Percentiles rank a stretch among this genome's conserved stretches.
These are phyloP conservation scores for Lophotis ruficrista DNA, from an alignment of 2,113 vertebrate genomes.

Conservation along the genomic window DNA sequence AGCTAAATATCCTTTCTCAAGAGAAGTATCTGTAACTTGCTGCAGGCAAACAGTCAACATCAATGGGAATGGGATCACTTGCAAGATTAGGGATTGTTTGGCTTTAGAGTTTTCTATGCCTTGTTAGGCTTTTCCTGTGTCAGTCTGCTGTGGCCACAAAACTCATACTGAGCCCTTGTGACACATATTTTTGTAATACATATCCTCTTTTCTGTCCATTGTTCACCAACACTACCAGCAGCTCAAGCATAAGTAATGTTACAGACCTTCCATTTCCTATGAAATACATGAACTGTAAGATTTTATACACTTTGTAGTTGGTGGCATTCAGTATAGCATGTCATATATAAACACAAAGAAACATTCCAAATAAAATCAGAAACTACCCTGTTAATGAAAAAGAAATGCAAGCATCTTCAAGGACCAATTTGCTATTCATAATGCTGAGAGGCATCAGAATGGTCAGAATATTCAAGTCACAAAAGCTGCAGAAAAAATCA, in stretches of 20 bases:
- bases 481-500: background rate
- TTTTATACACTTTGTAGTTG: background rate
- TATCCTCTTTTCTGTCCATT: background rate
- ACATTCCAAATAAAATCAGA: background rate
- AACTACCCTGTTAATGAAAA: background rate
- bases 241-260: background rate
- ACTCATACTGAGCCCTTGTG: background rate
- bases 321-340: background rate
- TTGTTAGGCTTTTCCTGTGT: background rate
- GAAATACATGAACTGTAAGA: background rate
- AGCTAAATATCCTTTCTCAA: background rate
- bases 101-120: background rate
- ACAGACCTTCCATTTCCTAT: background rate
- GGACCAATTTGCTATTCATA: background rate
- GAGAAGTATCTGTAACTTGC: background rate
- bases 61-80: background rate
- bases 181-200: background rate
- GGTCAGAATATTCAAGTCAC: background rate
- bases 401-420: background rate
- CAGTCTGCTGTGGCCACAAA: background rate
- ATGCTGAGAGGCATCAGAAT: background rate
- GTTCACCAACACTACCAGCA: background rate
- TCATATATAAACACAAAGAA: background rate
- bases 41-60: background rate
- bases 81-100: background rate